Evolutionary conservation across 64 coral and sea anemone species (phyloP).

Genomic region (Astreopora myriophthalma): DNA sequence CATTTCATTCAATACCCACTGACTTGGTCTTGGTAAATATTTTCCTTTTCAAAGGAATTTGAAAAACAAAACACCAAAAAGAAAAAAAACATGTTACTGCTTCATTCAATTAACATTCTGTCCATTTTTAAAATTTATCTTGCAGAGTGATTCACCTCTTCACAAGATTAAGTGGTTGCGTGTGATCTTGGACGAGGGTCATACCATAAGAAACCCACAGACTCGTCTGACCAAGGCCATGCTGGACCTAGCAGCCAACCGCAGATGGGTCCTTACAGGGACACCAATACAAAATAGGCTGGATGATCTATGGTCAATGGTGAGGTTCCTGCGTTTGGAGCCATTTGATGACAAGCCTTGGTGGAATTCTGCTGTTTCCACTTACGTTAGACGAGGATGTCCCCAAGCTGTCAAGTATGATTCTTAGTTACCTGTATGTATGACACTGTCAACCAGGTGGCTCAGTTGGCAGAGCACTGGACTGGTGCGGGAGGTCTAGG

Average conservation of each 20-base stretch:
- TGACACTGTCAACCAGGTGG: neutral
- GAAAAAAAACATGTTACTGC: neutral
- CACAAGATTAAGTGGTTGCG: constrained; percentile 75
- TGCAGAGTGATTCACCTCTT: constrained; percentile 61
- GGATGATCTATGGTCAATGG: constrained; percentile 72
- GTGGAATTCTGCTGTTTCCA: constrained; percentile 72
- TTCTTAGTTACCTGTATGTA: too few species aligned
- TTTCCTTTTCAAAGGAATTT: too few species aligned
- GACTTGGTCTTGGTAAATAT: too few species aligned
- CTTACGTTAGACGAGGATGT: constrained; percentile 51
- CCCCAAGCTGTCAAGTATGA: constrained; percentile 50
- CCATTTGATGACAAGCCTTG: constrained; percentile 78
- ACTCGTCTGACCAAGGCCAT: constrained; percentile 49
- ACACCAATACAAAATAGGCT: constrained; percentile 91
- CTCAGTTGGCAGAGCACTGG: too few species aligned
- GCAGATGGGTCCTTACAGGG: constrained; percentile 77
- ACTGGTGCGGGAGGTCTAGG: too few species aligned
- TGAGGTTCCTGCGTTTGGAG: constrained; percentile 67
- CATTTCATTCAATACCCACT: too few species aligned
- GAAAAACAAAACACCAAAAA: too few species aligned
- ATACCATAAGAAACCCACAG: constrained; percentile 57
- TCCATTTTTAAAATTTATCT: neutral
- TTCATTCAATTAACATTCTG: neutral
- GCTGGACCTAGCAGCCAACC: constrained; percentile 25
- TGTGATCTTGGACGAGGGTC: constrained; percentile 66